These are phyloP conservation scores for Loriculus beryllinus DNA, from an alignment of 2,797 vertebrate genomes.

Conservation along the genomic window DNA sequence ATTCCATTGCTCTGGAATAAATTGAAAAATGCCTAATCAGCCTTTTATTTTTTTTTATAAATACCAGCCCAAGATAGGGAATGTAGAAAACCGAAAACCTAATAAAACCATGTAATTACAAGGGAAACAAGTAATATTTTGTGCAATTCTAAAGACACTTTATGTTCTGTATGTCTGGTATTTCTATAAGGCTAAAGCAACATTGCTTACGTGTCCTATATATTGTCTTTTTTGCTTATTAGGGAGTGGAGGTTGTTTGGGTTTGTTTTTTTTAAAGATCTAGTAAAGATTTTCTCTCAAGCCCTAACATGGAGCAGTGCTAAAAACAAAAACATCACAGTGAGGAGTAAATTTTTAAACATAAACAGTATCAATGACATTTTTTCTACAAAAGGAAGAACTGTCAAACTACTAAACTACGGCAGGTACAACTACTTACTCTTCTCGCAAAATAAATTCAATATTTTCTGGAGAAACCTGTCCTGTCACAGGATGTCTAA, in stretches of 20 bases:
- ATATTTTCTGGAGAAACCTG: conserved; percentile 95
- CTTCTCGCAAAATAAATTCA: conserved; percentile 92
- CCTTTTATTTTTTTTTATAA: not conserved
- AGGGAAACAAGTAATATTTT: not conserved
- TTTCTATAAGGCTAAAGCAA: not conserved
- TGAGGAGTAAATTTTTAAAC: not conserved
- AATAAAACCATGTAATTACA: not conserved
- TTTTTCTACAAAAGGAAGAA: not conserved
- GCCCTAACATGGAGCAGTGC: not conserved
- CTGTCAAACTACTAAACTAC: not conserved
- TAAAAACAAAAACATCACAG: not conserved
- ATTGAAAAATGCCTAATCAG: not conserved
- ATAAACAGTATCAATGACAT: not conserved
- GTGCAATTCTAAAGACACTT: not conserved
- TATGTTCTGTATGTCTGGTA: not conserved
- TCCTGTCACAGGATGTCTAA: conserved; percentile 94
- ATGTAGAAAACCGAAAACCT: fast-evolving
- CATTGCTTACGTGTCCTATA: not conserved
- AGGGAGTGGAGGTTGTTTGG: not conserved
- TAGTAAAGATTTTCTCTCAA: not conserved
- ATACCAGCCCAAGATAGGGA: not conserved
- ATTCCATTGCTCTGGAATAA: not conserved
- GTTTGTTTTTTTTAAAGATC: not conserved
- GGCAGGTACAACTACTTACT: conserved; percentile 81
- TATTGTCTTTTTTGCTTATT: not conserved